phyloP scores from a whole-genome alignment of 2,888 invertebrate genomes.

The Mimas tiliae region DNA sequence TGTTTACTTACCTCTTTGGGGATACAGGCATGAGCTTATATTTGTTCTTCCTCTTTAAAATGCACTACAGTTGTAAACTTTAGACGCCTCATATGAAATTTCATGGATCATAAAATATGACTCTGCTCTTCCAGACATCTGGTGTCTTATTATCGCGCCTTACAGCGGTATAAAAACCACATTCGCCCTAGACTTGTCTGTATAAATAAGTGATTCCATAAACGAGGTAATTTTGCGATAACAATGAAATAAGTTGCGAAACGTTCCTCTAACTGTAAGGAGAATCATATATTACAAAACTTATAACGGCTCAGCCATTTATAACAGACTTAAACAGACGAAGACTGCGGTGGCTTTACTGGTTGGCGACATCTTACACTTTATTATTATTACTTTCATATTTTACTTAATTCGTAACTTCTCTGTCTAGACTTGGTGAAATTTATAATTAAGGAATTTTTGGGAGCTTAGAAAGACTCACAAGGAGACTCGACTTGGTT shows the following conservation, averaged over 20 bases:
- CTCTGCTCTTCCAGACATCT: not conserved
- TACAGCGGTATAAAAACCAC: not conserved
- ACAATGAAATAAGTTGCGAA: slow-evolving; percentile 14
- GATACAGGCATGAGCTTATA: too few relatives aligned
- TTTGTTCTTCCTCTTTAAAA: too few relatives aligned
- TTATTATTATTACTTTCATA: not conserved
- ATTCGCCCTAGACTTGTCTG: not conserved
- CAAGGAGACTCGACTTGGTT: too few relatives aligned
- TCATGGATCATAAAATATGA: not conserved
- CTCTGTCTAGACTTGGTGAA: not conserved
- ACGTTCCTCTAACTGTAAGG: slow-evolving; percentile 1
- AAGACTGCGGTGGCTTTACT: slow-evolving; percentile 1
- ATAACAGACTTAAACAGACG: slow-evolving; percentile 5
- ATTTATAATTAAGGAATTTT: not conserved
- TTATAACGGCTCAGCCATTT: slow-evolving; percentile 20
- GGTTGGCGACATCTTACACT: slow-evolving; percentile 1
- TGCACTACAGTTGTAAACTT: too few relatives aligned
- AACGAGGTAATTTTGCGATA: slow-evolving; percentile 20
- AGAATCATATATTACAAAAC: slow-evolving; percentile 19
- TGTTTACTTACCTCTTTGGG: too few relatives aligned
- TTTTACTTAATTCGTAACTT: not conserved
- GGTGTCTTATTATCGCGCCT: not conserved
- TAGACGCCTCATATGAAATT: too few relatives aligned
- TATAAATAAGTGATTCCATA: slow-evolving; percentile 18
- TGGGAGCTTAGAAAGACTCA: too few relatives aligned